Percentiles rank a stretch among this genome's conserved stretches.
phyloP scores from a whole-genome alignment of 1,140 invertebrate species.

The Idris sp. region DNA sequence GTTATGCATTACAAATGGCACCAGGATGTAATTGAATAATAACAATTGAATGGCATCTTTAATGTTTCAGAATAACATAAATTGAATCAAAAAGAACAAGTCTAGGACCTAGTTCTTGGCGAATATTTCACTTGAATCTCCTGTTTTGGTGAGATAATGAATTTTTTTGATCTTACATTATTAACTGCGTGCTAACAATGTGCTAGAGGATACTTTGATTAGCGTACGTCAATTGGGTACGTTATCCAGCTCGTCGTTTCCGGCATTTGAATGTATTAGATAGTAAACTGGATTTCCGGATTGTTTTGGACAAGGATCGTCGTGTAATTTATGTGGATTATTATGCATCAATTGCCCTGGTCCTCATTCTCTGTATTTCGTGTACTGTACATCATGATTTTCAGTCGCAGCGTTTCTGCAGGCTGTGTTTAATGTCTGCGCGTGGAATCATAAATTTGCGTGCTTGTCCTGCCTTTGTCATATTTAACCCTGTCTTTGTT shows the following conservation, averaged over 20 bases:
- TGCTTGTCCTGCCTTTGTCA: slow-evolving; percentile 28
- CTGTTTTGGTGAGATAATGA: too few relatives aligned
- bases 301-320: slow-evolving; percentile 46
- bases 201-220: slow-evolving; percentile 18
- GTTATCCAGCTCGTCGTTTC: slow-evolving; percentile 30
- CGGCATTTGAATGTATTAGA: slow-evolving; percentile 36
- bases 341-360: slow-evolving; percentile 63
- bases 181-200: too few relatives aligned
- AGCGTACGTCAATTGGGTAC: slow-evolving; percentile 27
- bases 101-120: too few relatives aligned
- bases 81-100: too few relatives aligned
- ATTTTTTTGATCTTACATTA: too few relatives aligned
- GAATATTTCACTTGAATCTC: too few relatives aligned
- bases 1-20: too few relatives aligned
- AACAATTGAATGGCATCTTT: too few relatives aligned
- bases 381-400: slow-evolving; percentile 47
- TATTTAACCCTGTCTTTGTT: slow-evolving; percentile 27
- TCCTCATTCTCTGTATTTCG: slow-evolving; percentile 45
- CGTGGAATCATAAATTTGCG: slow-evolving; percentile 40
- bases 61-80: too few relatives aligned
- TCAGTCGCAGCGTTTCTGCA: slow-evolving; percentile 21
- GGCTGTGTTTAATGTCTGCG: slow-evolving; percentile 49
- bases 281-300: slow-evolving; percentile 36
- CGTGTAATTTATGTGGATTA: slow-evolving; percentile 67
- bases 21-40: too few relatives aligned